Evolutionary conservation across 1,140 invertebrate species (phyloP).

Genomic region (Drosophila bipectinata): DNA sequence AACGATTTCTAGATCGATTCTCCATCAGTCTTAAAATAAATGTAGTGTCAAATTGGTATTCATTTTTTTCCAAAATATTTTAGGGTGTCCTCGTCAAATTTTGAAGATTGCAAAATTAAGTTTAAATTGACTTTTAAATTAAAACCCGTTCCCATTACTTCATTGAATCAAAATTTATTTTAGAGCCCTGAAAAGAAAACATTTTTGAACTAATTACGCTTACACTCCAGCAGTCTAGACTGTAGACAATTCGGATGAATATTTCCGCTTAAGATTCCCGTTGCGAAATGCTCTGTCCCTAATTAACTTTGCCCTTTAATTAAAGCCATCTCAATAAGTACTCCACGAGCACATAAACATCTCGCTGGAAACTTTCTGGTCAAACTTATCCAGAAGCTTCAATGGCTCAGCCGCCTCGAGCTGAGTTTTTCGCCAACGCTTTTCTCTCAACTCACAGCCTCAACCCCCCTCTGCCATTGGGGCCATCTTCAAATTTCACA

Average conservation of each 20-base stretch:
- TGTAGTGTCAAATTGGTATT: no score
- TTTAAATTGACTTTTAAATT: no score
- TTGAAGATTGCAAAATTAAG: no score
- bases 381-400: constrained; percentile 58
- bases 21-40: no score
- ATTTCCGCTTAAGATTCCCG: constrained; percentile 45
- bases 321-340: constrained; percentile 61
- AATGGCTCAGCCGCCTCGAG: constrained; percentile 2
- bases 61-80: no score
- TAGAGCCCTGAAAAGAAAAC: constrained; percentile 2
- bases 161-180: constrained; percentile 1
- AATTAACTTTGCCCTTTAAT: constrained; percentile 57
- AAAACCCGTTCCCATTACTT: background rate
- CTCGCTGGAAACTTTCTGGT: constrained; percentile 53
- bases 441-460: constrained; percentile 7
- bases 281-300: constrained; percentile 36
- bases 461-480: background rate
- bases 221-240: constrained; percentile 48
- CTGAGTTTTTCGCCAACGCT: constrained; percentile 15
- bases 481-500: constrained; percentile 61
- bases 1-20: no score
- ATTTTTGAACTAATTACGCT: constrained; percentile 33
- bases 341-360: constrained; percentile 43
- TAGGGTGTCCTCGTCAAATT: no score
- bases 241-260: constrained; percentile 48